Base-by-base conservation (phyloP, 2,888 invertebrate species). In the Caenorhabditis imperialis region DNA sequence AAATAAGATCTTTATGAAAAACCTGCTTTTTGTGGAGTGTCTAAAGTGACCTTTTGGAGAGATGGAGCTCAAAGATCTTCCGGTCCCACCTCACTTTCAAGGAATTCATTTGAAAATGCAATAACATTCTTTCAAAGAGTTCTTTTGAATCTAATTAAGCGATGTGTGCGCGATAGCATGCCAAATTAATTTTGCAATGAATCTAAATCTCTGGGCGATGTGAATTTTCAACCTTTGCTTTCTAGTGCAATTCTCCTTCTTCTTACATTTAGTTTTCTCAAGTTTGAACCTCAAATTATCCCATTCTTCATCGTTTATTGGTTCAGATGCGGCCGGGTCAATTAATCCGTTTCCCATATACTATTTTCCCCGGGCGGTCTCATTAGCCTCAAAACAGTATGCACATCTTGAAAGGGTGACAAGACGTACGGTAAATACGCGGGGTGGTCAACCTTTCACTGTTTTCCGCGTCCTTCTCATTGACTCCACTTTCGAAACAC, bases 371-470 rank as follows among this genome's bases (percentile, higher is more conserved):
- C 35, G 35, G 38, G 37, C 47, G 45, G 38, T 48, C 55, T 67
- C 67, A 57, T 67, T 57, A 51, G 57, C 37, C 45, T 37, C 42
- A 51, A 51, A 50, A 57, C 57, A 51, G 57, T 51, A 57, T 67
- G 67, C 57, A 67, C 57, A 44, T 40, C 55, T 54, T 57, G 67
- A 67, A 63, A 58, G 67, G 67, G 67, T 67, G 67, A 67, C 67
- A 67, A 67, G 57, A 67, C 67, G 67, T 40, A 67, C 67, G 57
- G 67, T 67, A 67, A 67, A 67, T 57, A 67, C 25, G 27, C 30
- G 7, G n/a, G n/a, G n/a, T n/a, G n/a, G 30, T 67, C 23, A 40
- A 30, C 35, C 57, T 50, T 50, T 67, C 57, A 67, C 67, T 67
- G 57, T 58, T 58, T 57, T 67, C 67, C 67, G 67, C 67, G 67